Conservation (phyloP, 2,113 vertebrate species). For the Macrotis lagotis region DNA sequence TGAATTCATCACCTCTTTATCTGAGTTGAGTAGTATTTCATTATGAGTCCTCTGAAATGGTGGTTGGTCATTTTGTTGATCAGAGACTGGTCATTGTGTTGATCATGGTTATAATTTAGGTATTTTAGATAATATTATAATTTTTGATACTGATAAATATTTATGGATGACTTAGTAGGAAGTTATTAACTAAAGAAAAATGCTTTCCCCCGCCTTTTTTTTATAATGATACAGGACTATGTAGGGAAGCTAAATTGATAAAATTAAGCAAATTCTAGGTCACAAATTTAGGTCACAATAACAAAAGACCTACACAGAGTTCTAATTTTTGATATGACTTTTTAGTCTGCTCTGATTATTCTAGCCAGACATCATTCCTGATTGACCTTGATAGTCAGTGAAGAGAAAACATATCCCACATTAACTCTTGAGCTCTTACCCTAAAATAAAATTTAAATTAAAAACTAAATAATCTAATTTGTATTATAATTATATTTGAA, state of each 20-base stretch:
- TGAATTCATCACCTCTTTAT: neutral
- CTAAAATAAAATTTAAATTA: slow-evolving; percentile 67
- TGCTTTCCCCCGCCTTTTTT: neutral
- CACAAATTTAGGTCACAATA: slow-evolving; percentile 81
- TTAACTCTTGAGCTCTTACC: slow-evolving; percentile 75
- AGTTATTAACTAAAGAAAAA: neutral
- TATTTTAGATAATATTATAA: neutral
- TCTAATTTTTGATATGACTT: slow-evolving; percentile 82
- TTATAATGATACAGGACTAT: slow-evolving; percentile 55
- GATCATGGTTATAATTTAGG: neutral
- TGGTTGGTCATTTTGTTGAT: neutral
- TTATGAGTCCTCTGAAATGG: neutral
- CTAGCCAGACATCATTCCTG: slow-evolving; percentile 87
- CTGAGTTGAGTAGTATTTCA: neutral
- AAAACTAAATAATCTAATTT: slow-evolving; percentile 48
- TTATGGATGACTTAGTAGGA: neutral
- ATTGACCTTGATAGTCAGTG: slow-evolving; percentile 93
- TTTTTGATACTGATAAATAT: neutral
- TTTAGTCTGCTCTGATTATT: slow-evolving; percentile 88
- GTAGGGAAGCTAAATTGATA: slow-evolving; percentile 65
- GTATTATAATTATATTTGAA: neutral
- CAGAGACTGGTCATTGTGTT: neutral
- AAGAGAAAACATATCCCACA: slow-evolving; percentile 81
- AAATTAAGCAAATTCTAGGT: slow-evolving; percentile 69
- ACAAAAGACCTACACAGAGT: slow-evolving; percentile 78